Percentiles rank a stretch among this genome's conserved stretches.
These are phyloP conservation scores for Pseudococcus jackbeardsleyi DNA, from an alignment of 2,888 invertebrate species.

Conservation along the genomic window DNA sequence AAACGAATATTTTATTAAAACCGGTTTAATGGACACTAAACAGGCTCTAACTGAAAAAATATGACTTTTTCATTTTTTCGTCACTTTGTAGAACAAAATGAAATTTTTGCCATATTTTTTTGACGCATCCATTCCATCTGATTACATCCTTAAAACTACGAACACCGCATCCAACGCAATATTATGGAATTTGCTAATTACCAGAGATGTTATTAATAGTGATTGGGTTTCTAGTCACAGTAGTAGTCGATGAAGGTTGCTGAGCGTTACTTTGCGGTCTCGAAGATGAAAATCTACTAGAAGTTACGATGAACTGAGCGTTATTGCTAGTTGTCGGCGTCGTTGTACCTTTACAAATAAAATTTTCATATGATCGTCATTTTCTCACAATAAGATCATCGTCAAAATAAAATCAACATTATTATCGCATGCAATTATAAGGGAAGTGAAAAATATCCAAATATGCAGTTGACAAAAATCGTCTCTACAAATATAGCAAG, in stretches of 20 bases:
- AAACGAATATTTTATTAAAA: too few relatives aligned
- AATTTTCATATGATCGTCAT: neutral
- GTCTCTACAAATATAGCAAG: too few relatives aligned
- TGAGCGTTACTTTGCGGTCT: constrained; percentile 57
- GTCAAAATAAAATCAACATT: neutral
- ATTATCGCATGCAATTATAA: neutral
- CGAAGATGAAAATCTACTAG: constrained; percentile 62
- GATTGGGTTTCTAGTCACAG: constrained; percentile 58
- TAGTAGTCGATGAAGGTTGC: constrained; percentile 55
- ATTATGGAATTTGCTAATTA: constrained; percentile 45
- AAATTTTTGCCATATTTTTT: too few relatives aligned
- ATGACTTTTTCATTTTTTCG: too few relatives aligned
- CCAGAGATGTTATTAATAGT: constrained; percentile 59
- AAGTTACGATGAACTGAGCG: constrained; percentile 61
- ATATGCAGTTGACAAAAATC: too few relatives aligned
- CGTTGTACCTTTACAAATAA: constrained; percentile 58
- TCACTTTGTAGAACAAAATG: too few relatives aligned
- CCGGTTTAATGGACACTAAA: too few relatives aligned
- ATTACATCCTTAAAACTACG: neutral
- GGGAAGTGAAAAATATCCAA: too few relatives aligned
- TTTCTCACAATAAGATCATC: neutral
- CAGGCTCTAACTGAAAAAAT: too few relatives aligned
- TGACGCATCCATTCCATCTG: too few relatives aligned
- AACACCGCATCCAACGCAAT: neutral
- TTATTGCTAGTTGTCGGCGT: constrained; percentile 55